These are phyloP conservation scores for Pseudococcus longispinus DNA, from an alignment of 2,888 invertebrate genomes.

Conservation along the genomic window DNA sequence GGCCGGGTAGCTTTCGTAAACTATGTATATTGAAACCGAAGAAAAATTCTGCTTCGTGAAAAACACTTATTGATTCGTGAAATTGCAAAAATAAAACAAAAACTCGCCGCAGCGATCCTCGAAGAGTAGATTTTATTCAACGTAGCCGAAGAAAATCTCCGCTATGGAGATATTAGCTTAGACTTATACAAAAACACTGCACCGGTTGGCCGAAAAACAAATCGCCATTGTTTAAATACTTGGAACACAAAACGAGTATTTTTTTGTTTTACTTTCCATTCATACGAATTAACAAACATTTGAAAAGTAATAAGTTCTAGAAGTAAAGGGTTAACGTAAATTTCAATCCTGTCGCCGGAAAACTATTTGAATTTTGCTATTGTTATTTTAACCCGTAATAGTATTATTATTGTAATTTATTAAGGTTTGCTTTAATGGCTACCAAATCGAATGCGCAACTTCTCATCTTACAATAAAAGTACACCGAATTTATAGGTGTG, in stretches of 20 bases:
- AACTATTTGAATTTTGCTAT: conserved; percentile 54
- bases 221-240: conserved; percentile 50
- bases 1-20: background rate
- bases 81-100: background rate
- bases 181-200: background rate
- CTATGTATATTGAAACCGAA: background rate
- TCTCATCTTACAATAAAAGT: background rate
- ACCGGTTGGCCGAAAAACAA: conserved; percentile 10
- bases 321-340: conserved; percentile 46
- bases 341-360: conserved; percentile 47
- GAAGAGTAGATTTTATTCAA: background rate
- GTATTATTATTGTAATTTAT: conserved; percentile 55
- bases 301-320: conserved; percentile 49
- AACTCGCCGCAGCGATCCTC: background rate
- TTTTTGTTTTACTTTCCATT: conserved; percentile 45
- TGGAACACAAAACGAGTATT: conserved; percentile 32
- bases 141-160: conserved; percentile 4
- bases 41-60: background rate
- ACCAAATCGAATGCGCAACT: conserved; percentile 39
- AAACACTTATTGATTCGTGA: background rate
- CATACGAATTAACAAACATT: conserved; percentile 34
- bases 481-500: conserved; percentile 33
- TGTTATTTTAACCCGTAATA: conserved; percentile 45
- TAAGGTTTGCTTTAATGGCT: conserved; percentile 51
- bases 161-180: background rate